A percentile compares a stretch with the other conserved stretches of the same genome.
Evolutionary conservation across 2,113 vertebrate genomes (phyloP).

Genomic region (Ifrita kowaldi): DNA sequence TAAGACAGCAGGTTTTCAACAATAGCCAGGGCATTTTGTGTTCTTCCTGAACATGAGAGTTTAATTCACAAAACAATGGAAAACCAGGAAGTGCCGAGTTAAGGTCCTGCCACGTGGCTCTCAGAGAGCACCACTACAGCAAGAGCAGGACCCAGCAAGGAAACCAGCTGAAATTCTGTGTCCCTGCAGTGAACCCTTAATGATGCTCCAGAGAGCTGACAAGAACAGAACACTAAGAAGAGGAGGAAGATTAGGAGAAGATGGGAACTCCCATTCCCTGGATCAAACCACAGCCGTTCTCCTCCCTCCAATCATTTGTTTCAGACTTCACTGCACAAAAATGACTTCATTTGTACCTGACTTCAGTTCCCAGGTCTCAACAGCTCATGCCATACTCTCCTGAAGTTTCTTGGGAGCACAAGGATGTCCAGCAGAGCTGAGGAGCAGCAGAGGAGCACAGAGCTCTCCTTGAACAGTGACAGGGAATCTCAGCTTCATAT

Average conservation of each 20-base stretch:
- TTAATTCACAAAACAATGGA: constrained; percentile 41
- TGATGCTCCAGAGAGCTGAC: neutral
- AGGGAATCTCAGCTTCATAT: neutral
- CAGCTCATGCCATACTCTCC: neutral
- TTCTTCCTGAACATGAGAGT: constrained; percentile 9
- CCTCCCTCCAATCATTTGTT: neutral
- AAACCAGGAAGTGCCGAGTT: neutral
- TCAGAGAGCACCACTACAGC: neutral
- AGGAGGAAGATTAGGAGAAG: neutral
- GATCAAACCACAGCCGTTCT: rapidly evolving
- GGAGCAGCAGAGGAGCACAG: neutral
- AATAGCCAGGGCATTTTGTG: neutral
- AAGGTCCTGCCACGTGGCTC: neutral
- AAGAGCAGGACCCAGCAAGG: neutral
- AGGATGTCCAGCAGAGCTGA: neutral
- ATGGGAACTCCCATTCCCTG: neutral
- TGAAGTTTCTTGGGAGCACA: neutral
- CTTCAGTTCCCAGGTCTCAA: neutral
- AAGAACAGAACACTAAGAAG: neutral
- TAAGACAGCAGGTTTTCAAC: neutral
- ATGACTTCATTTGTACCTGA: rapidly evolving
- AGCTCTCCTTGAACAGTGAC: neutral
- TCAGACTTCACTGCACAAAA: neutral
- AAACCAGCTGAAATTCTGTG: neutral
- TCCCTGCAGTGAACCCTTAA: neutral